Percentiles rank a stretch among this genome's conserved stretches.
These are phyloP conservation scores for Zaprionus tsacasi DNA, from an alignment of 1,140 invertebrate species.

Conservation along the genomic window DNA sequence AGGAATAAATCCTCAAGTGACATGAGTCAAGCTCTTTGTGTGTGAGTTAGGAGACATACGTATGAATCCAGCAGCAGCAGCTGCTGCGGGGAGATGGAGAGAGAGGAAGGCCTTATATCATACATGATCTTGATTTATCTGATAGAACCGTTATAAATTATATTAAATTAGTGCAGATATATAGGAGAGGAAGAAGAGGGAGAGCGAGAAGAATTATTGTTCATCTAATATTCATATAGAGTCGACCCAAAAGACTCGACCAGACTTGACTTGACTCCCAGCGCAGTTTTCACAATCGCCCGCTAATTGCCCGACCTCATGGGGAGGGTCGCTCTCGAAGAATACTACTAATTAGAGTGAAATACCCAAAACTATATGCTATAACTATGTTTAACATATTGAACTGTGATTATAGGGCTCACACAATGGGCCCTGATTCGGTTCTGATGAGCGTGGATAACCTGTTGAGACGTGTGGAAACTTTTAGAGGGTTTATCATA, in stretches of 20 bases:
- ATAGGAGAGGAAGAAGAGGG: slow-evolving; percentile 49
- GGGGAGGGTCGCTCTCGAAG: neutral
- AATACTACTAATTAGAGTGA: slow-evolving; percentile 2
- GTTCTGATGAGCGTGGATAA: neutral
- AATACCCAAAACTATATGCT: neutral
- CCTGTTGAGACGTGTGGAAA: neutral
- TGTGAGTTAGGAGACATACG: slow-evolving; percentile 23
- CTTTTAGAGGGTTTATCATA: too few relatives aligned
- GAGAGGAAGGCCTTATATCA: slow-evolving; percentile 4
- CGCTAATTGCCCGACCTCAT: neutral
- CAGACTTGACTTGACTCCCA: too few relatives aligned
- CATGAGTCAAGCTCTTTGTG: slow-evolving; percentile 76
- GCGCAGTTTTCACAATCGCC: neutral
- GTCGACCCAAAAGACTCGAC: too few relatives aligned
- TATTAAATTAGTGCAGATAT: slow-evolving; percentile 74
- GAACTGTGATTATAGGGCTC: neutral
- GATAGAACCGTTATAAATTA: slow-evolving; percentile 73
- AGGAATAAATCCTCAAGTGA: slow-evolving; percentile 81
- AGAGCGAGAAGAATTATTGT: neutral
- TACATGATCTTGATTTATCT: slow-evolving; percentile 71
- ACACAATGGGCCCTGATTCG: neutral
- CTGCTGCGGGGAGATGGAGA: neutral
- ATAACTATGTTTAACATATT: neutral
- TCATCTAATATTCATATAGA: too few relatives aligned
- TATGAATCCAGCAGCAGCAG: neutral